Evolutionary conservation across 2,113 vertebrate species (phyloP), one percentile per base, ranked within the genome.

Genomic region (Vicugna pacos): DNA sequence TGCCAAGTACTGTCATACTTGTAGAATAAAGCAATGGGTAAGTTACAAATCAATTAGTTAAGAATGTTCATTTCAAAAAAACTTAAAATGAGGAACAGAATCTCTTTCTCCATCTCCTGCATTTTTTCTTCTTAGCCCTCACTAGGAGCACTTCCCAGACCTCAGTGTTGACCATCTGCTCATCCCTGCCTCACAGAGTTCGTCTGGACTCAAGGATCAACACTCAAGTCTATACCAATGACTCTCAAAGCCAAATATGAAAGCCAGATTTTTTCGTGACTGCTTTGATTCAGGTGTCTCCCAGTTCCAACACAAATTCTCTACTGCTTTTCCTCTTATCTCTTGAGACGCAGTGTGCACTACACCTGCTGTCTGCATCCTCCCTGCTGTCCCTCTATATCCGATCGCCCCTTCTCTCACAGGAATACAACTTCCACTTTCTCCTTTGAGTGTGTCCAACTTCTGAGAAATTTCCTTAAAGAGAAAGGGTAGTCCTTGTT

Each of bases 391-490:
- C 5, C 1, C 64, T 9, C 24, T 65, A 32, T 46, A 73, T 14
- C 80, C 48, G 75, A 11, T 54, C 30, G 73, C 38, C 26, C 64
- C n/a, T 75, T 64, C 76, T 69, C 35, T 35, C 54, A 46, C 1
- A 84, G n/a, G 8, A 93, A 76, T 5, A 70, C 8, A 72, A 84
- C 62, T 62, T 28, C 22, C 15, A 9, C 48, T 60, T 88, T 64
- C 32, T 77, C 46, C 38, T 38, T 0, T 24, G 54, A 87, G 32
- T 46, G 28, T 87, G 58, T 56, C 52, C 50, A 73, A 80, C 35
- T 62, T 94, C 67, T 16, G 22, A 77, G 38, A 84, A 54, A 77
- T 77, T 65, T 75, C 58, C 91, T 92, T 92, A 56, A 56, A 83
- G 73, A 72, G 35, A 73, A 92, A 89, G 42, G 85, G 22, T 4